phyloP scores from a whole-genome alignment of 2,888 invertebrate species.

The Drosophila ezoana region DNA sequence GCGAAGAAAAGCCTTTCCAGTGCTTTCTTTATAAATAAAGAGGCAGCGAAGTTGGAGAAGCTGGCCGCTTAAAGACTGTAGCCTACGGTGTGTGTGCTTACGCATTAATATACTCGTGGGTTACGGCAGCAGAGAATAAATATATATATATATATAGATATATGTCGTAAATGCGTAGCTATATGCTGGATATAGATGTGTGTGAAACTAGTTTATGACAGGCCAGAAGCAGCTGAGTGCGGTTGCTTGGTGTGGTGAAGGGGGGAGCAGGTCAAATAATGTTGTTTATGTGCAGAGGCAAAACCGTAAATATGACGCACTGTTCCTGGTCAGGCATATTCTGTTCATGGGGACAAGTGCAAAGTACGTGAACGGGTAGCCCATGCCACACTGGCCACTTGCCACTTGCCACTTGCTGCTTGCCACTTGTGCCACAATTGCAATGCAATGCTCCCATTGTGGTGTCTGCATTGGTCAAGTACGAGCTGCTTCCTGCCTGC shows the following conservation, averaged over 20 bases:
- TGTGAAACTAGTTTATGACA: slow-evolving; percentile 80
- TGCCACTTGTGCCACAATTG: slow-evolving; percentile 51
- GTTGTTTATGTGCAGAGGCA: slow-evolving; percentile 75
- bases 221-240: slow-evolving; percentile 16
- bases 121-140: slow-evolving; percentile 23
- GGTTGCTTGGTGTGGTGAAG: background rate
- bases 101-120: slow-evolving; percentile 65
- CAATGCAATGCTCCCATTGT: slow-evolving; percentile 65
- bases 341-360: slow-evolving; percentile 66
- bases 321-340: slow-evolving; percentile 15
- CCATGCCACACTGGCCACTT: slow-evolving; percentile 50
- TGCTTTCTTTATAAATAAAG: slow-evolving; percentile 56
- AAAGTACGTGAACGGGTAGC: slow-evolving; percentile 52
- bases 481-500: slow-evolving; percentile 65
- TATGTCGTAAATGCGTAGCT: slow-evolving; percentile 10
- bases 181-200: slow-evolving; percentile 64
- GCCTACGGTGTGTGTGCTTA: slow-evolving; percentile 53
- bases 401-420: slow-evolving; percentile 34
- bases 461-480: slow-evolving; percentile 74
- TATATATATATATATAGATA: slow-evolving; percentile 10
- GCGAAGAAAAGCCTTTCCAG: slow-evolving; percentile 61
- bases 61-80: slow-evolving; percentile 20
- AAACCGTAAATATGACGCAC: slow-evolving; percentile 77
- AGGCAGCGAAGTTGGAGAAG: slow-evolving; percentile 12
- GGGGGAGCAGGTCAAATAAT: slow-evolving; percentile 63